Evolutionary conservation across 1,140 invertebrate genomes (phyloP), one percentile per base, ranked within the genome.

Genomic region (Luehdorfia chinensis): DNA sequence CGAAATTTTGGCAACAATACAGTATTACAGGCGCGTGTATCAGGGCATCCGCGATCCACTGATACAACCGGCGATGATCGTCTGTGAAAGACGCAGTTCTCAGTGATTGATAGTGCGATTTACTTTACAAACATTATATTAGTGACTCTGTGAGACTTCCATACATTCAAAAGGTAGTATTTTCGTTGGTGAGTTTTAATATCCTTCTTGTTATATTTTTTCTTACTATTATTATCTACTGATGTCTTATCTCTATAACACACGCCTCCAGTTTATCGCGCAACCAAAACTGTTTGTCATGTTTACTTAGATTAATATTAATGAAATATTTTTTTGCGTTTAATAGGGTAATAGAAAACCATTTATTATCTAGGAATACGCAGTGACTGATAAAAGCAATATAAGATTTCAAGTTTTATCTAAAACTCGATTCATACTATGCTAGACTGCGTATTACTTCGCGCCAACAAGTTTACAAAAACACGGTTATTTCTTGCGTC

Each of bases 1-100:
- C 70, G 71, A 80, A 78, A 80, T 77, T 79, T 84, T 84, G 76
- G 75, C 79, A 78, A 68, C 49, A 53, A 49, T 41, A 44, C 68
- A 67, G 66, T 56, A 52, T 50, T 36, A 50, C 36, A 47, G 47
- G 32, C 48, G 47, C 51, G 53, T 54, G 5, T 8, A n/a, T 57
- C 51, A 50, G 27, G 31, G 50, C 39, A 47, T 55, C 53, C 50
- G 55, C 62, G 55, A 73, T 69, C 63, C 56, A 46, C 46, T 43
- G 54, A 54, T 61, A 62, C 74, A 69, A 68, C 69, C 55, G 51
- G 71, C 61, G 73, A 70, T 69, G 66, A 65, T 69, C 62, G 60
- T 57, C 49, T 50, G 70, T 50, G 56, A 67, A 65, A 62, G 60
- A 71, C 70, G 50, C 50, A 58, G 53, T 58, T 53, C 43, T 54